These are phyloP conservation scores for Crematogaster levior DNA, from an alignment of 2,888 invertebrate species.

Conservation along the genomic window DNA sequence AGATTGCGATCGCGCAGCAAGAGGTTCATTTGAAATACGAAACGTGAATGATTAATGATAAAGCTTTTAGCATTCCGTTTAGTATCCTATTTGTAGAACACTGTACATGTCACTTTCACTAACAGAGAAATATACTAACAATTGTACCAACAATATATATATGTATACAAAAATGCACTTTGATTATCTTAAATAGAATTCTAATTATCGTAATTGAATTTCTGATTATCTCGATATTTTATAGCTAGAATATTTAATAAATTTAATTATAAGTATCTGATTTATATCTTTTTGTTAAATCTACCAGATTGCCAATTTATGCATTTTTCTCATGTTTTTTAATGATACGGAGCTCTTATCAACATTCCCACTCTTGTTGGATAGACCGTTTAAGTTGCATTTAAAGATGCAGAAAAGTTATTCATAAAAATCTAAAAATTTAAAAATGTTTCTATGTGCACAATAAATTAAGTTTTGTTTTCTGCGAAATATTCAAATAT, in stretches of 20 bases:
- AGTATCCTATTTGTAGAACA: not conserved
- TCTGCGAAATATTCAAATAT: not conserved
- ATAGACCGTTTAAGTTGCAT: not conserved
- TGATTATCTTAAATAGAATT: not conserved
- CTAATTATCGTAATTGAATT: not conserved
- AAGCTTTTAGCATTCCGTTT: not conserved
- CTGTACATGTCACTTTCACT: not conserved
- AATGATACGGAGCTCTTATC: not conserved
- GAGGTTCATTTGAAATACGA: conserved; percentile 32
- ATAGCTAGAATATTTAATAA: not conserved
- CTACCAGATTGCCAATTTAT: not conserved
- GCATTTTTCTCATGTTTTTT: not conserved
- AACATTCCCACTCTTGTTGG: not conserved
- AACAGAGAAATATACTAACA: too few species aligned
- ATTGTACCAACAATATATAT: not conserved
- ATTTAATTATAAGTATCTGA: not conserved
- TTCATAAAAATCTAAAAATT: not conserved
- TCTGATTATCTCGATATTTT: not conserved
- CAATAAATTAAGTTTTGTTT: not conserved
- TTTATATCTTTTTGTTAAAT: not conserved
- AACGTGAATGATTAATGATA: conserved; percentile 31
- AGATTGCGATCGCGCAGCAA: conserved; percentile 23
- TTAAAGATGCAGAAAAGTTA: not conserved
- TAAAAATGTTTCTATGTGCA: not conserved
- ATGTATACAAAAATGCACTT: not conserved